Evolutionary conservation across 2,113 vertebrate genomes (phyloP).

Genomic region (Sinocyclocheilus grahami): DNA sequence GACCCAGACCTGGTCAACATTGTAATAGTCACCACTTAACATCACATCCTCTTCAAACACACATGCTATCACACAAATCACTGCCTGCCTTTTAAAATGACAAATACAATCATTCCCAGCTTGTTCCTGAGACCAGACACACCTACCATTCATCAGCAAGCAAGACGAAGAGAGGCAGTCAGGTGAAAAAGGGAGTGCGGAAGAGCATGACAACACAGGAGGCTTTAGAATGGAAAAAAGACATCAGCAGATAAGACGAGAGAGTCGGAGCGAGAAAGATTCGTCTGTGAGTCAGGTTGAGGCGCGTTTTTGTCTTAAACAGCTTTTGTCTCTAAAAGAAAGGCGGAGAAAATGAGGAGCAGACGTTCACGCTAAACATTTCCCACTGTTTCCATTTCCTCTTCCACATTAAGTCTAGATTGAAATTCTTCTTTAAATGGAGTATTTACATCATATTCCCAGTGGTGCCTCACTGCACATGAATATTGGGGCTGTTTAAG

Average conservation of each 20-base stretch:
- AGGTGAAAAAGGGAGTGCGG: slow-evolving; percentile 6
- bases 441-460: slow-evolving; percentile 48
- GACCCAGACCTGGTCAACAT: slow-evolving; percentile 48
- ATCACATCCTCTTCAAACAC: slow-evolving; percentile 47
- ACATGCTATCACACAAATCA: slow-evolving; percentile 13
- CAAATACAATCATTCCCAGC: slow-evolving; percentile 69
- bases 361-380: slow-evolving; percentile 30
- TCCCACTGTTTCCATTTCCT: slow-evolving; percentile 37
- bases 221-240: slow-evolving; percentile 35
- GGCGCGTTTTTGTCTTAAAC: slow-evolving; percentile 23
- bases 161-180: slow-evolving; percentile 11
- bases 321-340: slow-evolving; percentile 26
- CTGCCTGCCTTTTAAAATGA: slow-evolving; percentile 55
- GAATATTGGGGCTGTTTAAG: slow-evolving; percentile 58
- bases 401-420: slow-evolving; percentile 53
- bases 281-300: not conserved
- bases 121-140: slow-evolving; percentile 65
- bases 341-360: slow-evolving; percentile 28
- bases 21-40: slow-evolving; percentile 69
- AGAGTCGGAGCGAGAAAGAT: slow-evolving; percentile 37
- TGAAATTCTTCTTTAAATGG: slow-evolving; percentile 54
- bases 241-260: slow-evolving; percentile 31
- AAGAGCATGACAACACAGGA: slow-evolving; percentile 32
- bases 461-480: slow-evolving; percentile 48
- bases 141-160: slow-evolving; percentile 71